These are phyloP conservation scores for Ataeniobius toweri DNA, from an alignment of 2,797 vertebrate species.

Conservation along the genomic window DNA sequence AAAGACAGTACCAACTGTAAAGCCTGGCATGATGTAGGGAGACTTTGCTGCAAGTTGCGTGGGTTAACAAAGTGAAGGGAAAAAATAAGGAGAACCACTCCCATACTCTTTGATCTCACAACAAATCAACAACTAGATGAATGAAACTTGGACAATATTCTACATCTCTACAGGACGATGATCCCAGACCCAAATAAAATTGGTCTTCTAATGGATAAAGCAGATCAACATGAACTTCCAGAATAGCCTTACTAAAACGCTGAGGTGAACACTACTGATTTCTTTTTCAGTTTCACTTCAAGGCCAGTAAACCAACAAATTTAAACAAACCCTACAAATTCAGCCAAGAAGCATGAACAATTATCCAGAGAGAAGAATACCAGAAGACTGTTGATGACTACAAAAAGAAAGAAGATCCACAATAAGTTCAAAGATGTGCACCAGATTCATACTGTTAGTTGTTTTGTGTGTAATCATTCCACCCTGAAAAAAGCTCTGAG, in stretches of 20 bases:
- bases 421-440: not conserved
- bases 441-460: no score
- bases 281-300: not conserved
- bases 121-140: not conserved
- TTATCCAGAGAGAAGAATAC: not conserved
- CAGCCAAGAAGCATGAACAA: not conserved
- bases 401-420: not conserved
- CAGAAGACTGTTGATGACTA: not conserved
- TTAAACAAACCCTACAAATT: not conserved
- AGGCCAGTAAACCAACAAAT: not conserved
- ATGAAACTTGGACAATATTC: not conserved
- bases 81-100: no score
- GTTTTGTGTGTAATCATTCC: no score
- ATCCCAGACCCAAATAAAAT: not conserved
- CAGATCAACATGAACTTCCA: not conserved
- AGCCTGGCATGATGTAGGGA: no score
- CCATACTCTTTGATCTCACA: no score
- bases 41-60: not conserved
- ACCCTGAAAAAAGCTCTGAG: no score
- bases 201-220: not conserved
- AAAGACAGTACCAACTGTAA: no score
- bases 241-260: not conserved
- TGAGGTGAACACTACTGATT: not conserved
- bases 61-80: no score
- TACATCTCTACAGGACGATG: not conserved